A percentile compares a stretch with the other conserved stretches of the same genome.
Conservation (phyloP, 53 echinoderm and acorn worm genomes). For the Henricia sp. region DNA sequence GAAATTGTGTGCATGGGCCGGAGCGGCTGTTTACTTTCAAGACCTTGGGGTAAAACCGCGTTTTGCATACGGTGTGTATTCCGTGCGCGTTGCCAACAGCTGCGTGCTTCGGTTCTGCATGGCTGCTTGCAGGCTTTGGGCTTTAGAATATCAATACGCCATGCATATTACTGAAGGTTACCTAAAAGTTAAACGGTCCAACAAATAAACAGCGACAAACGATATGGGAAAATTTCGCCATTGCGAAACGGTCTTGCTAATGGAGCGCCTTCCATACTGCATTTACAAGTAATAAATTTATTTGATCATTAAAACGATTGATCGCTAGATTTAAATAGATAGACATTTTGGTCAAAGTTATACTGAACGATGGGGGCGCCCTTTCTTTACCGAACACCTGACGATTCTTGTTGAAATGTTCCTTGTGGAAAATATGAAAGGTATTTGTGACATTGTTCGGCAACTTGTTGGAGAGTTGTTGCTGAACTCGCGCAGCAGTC, state of each 20-base stretch:
- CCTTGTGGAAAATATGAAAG: not conserved
- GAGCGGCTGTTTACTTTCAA: not conserved
- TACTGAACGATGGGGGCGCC: not conserved
- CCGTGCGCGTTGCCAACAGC: constrained; percentile 9
- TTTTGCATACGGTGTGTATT: not conserved
- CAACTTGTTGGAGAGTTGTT: not conserved
- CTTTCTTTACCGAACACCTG: not conserved
- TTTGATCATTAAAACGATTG: too few relatives aligned
- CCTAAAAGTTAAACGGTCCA: too few relatives aligned
- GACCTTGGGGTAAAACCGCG: constrained; percentile 2
- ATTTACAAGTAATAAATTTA: too few relatives aligned
- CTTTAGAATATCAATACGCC: too few relatives aligned
- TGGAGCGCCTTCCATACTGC: too few relatives aligned
- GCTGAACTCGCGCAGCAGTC: constrained; percentile 30
- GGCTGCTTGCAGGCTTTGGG: not conserved
- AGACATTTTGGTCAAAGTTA: too few relatives aligned
- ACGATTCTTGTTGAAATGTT: not conserved
- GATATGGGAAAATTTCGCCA: too few relatives aligned
- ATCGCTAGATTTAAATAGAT: too few relatives aligned
- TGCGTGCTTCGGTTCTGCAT: not conserved
- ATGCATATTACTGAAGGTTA: too few relatives aligned
- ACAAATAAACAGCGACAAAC: too few relatives aligned
- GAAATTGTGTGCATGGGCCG: constrained; percentile 1
- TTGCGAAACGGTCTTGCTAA: too few relatives aligned
- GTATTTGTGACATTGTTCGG: not conserved